Base-by-base conservation (phyloP, 2,888 invertebrate genomes). In the Chrysomela aeneicollis region DNA sequence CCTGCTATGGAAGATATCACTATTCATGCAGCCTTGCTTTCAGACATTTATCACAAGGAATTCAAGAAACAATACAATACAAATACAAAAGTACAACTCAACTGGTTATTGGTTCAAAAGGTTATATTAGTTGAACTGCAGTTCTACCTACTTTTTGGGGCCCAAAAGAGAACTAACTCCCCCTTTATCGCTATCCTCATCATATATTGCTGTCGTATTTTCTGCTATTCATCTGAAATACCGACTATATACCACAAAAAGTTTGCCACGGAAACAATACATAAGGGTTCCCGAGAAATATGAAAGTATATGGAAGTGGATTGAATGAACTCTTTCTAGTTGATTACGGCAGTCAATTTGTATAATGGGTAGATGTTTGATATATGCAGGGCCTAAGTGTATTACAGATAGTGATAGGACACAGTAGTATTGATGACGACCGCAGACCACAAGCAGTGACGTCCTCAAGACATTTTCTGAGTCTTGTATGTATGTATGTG, bases 281-380 rank as follows among this genome's bases (percentile, higher is more conserved):
- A 76, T 73, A 72, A 71, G 67, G 72, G 68, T 72, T 72, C 70
- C 73, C 68, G 73, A 73, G 70, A 77, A 78, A 78, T 79, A 79
- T 79, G 78, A 73, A 75, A 74, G 74, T 75, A 72, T 74, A 73
- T 77, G 76, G 74, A 78, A 79, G 77, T 78, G 78, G 79, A 81
- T 81, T 81, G 79, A 80, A 80, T 81, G 79, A 80, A 80, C 79
- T 80, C 80, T 79, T 81, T 82, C 79, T 81, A 82, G 80, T 81
- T 82, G 82, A 82, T 82, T 82, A 81, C 81, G 71, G 78, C 77
- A 80, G 80, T 81, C 82, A 82, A 82, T 82, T 82, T 82, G 81
- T 81, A 81, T 82, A 82, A 82, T 82, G 82, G 82, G 78, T 77
- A 80, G 81, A 82, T 82, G 80, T 82, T 81, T 82, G 82, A 82